Conservation (phyloP, 2,888 invertebrate species). For the Caenorhabditis sp. region DNA sequence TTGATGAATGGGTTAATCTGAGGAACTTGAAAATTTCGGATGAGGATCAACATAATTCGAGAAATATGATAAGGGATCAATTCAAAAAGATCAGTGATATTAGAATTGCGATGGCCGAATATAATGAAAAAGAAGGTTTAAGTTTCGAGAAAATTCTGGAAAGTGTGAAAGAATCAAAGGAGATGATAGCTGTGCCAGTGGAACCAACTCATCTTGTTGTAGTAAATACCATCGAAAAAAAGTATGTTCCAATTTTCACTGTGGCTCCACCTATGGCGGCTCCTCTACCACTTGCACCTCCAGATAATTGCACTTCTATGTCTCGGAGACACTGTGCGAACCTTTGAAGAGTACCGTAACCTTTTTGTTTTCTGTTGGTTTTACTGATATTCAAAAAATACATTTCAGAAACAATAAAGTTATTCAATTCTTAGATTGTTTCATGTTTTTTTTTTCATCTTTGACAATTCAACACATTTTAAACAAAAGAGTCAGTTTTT, state of each 20-base stretch:
- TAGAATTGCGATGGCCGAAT: neutral
- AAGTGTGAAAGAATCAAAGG: neutral
- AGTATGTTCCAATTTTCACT: neutral
- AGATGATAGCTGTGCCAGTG: neutral
- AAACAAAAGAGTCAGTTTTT: too few relatives aligned
- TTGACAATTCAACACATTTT: too few relatives aligned
- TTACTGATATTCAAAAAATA: too few relatives aligned
- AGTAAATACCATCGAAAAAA: neutral
- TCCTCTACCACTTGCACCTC: neutral
- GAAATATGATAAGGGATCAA: neutral
- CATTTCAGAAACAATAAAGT: too few relatives aligned
- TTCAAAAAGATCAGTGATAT: neutral
- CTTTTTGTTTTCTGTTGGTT: too few relatives aligned
- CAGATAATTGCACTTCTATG: neutral
- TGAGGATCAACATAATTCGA: conserved; percentile 5
- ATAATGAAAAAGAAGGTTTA: neutral
- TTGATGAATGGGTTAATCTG: conserved; percentile 89
- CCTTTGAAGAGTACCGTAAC: too few relatives aligned
- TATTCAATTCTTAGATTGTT: too few relatives aligned
- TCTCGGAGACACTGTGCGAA: too few relatives aligned
- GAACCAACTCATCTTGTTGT: neutral
- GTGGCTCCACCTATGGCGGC: neutral
- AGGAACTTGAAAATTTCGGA: conserved; percentile 25
- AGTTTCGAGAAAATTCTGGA: neutral
- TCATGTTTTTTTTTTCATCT: too few relatives aligned